Conservation (phyloP, 1,140 invertebrate genomes). For the Agrilus planipennis region DNA sequence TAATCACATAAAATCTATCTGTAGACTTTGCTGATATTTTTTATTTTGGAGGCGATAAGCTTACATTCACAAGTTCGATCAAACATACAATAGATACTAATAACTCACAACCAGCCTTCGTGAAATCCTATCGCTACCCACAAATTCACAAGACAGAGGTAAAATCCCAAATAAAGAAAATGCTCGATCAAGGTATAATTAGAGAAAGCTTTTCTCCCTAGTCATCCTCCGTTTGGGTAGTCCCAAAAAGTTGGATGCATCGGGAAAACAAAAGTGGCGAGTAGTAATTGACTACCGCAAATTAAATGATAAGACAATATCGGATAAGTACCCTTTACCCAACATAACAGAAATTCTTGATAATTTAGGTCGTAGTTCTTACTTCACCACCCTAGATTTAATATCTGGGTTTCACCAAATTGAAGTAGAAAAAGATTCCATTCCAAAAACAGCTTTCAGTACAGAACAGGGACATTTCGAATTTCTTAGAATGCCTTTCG, state of each 20-base stretch:
- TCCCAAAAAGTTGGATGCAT: slow-evolving; percentile 28
- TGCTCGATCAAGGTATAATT: slow-evolving; percentile 13
- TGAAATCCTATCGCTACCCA: slow-evolving; percentile 1
- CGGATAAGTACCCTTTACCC: slow-evolving; percentile 37
- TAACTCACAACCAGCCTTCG: slow-evolving; percentile 8
- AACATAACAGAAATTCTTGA: slow-evolving; percentile 36
- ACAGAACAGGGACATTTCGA: neutral
- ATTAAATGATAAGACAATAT: slow-evolving; percentile 24
- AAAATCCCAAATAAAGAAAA: neutral
- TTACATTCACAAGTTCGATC: slow-evolving; percentile 15
- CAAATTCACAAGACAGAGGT: neutral
- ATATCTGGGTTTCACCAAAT: too few relatives aligned
- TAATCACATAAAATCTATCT: slow-evolving; percentile 12
- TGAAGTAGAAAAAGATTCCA: too few relatives aligned
- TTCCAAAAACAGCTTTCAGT: slow-evolving; percentile 23
- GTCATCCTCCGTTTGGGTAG: slow-evolving; percentile 22
- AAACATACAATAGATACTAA: slow-evolving; percentile 9
- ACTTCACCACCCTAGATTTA: too few relatives aligned
- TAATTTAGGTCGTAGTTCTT: too few relatives aligned
- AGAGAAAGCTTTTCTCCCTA: slow-evolving; percentile 20
- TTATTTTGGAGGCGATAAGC: slow-evolving; percentile 9
- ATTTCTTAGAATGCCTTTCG: slow-evolving; percentile 11
- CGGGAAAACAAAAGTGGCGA: slow-evolving; percentile 24
- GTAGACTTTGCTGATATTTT: slow-evolving; percentile 17
- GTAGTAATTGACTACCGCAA: too few relatives aligned